These are phyloP conservation scores for Hyperoodon ampullatus DNA, from an alignment of 2,113 vertebrate species.

Conservation along the genomic window DNA sequence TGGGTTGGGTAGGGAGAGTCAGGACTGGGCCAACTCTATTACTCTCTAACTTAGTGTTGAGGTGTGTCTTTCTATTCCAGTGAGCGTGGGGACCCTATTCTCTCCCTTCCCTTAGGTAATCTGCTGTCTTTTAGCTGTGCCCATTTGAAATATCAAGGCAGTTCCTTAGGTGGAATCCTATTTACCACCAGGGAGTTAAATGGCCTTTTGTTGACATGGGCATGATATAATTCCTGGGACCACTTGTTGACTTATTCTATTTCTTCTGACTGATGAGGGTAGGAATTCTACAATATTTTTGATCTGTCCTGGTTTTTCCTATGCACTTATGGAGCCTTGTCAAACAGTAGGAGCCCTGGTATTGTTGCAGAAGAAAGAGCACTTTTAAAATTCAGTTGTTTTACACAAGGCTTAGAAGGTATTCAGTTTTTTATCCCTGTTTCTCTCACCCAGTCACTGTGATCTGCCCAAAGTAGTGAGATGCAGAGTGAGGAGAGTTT, in stretches of 20 bases:
- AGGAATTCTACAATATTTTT: constrained; percentile 26
- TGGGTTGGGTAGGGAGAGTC: constrained; percentile 26
- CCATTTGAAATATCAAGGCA: constrained; percentile 45
- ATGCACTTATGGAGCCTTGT: neutral
- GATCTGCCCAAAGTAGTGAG: neutral
- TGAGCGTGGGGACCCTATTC: constrained; percentile 3
- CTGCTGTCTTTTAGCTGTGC: constrained; percentile 41
- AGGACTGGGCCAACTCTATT: constrained; percentile 17
- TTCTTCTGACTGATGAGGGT: constrained; percentile 48
- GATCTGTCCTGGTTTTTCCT: constrained; percentile 8
- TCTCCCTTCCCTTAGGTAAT: constrained; percentile 52
- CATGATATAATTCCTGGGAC: constrained; percentile 15
- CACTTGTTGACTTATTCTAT: constrained; percentile 62
- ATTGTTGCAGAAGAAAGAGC: constrained; percentile 1
- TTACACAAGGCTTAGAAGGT: constrained; percentile 28
- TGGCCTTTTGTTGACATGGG: constrained; percentile 48
- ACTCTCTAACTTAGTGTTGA: constrained; percentile 42
- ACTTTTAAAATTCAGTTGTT: constrained; percentile 50
- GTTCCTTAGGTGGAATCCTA: constrained; percentile 42
- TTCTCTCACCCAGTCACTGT: neutral
- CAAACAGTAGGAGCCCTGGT: neutral
- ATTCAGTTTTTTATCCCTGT: neutral
- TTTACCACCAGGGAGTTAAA: constrained; percentile 45
- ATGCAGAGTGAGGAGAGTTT: neutral
- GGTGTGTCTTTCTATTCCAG: constrained; percentile 53